Evolutionary conservation across 2,113 vertebrate genomes (phyloP).

Genomic region (Toxostoma redivivum): DNA sequence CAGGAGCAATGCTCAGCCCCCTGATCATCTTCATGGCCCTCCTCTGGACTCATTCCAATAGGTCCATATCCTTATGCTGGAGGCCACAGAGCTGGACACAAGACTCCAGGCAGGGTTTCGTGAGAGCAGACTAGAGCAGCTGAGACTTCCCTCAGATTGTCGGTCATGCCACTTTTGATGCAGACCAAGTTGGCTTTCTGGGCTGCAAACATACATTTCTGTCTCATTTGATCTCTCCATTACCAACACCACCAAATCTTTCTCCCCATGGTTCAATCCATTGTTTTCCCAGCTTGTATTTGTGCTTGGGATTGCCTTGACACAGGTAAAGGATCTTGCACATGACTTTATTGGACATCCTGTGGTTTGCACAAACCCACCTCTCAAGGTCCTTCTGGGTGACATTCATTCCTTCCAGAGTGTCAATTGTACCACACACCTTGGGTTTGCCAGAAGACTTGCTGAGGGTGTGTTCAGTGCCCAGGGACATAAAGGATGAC

Average conservation of each 20-base stretch:
- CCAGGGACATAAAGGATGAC: neutral
- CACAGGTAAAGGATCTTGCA: neutral
- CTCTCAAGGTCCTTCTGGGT: neutral
- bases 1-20: too few species aligned
- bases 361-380: neutral
- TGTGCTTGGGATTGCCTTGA: neutral
- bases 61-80: neutral
- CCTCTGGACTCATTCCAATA: rapidly evolving
- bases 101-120: neutral
- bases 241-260: neutral
- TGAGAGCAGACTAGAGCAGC: neutral
- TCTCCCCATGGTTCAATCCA: neutral
- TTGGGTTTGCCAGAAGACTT: neutral
- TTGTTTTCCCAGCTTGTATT: neutral
- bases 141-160: neutral
- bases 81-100: neutral
- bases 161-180: neutral
- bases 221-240: neutral
- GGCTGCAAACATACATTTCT: neutral
- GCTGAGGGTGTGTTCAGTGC: neutral
- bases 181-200: neutral
- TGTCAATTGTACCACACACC: neutral
- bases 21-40: neutral
- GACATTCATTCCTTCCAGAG: neutral
- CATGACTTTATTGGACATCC: too few species aligned